Evolutionary conservation across 2,797 vertebrate genomes (phyloP), one percentile per base, ranked within the genome.

Genomic region (Galago senegalensis): DNA sequence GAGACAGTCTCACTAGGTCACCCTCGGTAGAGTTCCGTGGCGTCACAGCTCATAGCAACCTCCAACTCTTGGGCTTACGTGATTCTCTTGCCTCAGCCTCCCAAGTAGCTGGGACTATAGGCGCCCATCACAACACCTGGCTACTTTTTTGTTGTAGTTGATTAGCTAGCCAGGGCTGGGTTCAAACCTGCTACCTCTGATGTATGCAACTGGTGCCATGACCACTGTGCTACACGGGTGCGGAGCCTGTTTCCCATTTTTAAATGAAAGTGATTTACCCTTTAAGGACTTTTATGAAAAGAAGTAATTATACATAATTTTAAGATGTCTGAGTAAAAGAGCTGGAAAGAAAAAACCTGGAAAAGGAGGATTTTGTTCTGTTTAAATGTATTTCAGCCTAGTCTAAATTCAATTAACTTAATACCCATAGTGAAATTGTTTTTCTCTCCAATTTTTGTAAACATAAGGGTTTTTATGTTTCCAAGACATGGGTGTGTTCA

Each of bases 311-410:
- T 67, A 40, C 11, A 53, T 89, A 69, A 23, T 89, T 96, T 95
- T 85, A 93, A 89, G 79, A 94, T 56, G 18, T 84, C 21, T 34
- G 84, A 87, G 20, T 86, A 27, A 89, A 96, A 83, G 21, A 83
- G 23, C 34, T n/a, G 4, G 0, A 9, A 12, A 13, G 61, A 49
- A 80, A 79, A 53, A n/a, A 14, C 12, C 4, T 23, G n/a, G 49
- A 46, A 81, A 40, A 80, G 11, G 10, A 76, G 18, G 8, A 1
- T 69, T 93, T 87, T 84, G 56, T 84, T 93, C 46, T 91, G 23
- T 82, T 85, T 77, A 76, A n/a, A 31, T 89, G 5, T 69, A 37
- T 82, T 87, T 90, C 49, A 79, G n/a, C n/a, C 70, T 70, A 14
- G 2, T 60, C 91, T 92, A 77, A 83, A 60, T 77, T 90, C 61